Conservation (phyloP, 2,797 vertebrate genomes). For the Micromesistius poutassou region DNA sequence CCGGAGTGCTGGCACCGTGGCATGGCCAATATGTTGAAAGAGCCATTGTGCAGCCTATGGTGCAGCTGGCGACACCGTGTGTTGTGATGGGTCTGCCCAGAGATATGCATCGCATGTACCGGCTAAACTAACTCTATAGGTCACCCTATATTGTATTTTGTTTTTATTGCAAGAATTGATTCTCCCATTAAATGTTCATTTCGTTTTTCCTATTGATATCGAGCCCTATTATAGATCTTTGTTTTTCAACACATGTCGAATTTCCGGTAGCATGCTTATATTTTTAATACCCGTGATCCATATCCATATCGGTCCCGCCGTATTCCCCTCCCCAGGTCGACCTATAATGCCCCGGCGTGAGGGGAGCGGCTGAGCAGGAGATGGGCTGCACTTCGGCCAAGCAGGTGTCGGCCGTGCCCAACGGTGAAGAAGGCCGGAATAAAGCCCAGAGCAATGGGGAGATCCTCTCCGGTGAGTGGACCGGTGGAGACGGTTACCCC, state of each 20-base stretch:
- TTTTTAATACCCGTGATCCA: neutral
- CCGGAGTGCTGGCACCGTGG: constrained; percentile 54
- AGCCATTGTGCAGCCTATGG: constrained; percentile 63
- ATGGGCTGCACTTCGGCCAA: constrained; percentile 99
- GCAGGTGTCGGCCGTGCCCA: constrained; percentile 97
- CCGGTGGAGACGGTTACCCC: neutral
- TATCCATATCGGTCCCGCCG: neutral
- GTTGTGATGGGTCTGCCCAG: constrained; percentile 41
- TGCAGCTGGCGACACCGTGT: constrained; percentile 58
- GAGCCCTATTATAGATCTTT: no score
- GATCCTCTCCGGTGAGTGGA: constrained; percentile 89
- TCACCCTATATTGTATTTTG: neutral
- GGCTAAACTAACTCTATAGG: neutral
- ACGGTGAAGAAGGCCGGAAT: constrained; percentile 91
- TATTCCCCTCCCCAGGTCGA: constrained; percentile 51
- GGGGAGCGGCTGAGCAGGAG: constrained; percentile 82
- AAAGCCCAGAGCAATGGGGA: constrained; percentile 96
- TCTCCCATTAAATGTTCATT: neutral
- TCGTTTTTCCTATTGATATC: neutral
- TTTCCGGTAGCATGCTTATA: neutral
- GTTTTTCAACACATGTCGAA: no score
- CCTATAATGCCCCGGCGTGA: constrained; percentile 68
- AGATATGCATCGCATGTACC: constrained; percentile 7
- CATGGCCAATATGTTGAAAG: constrained; percentile 52
- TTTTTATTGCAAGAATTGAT: neutral